Base-by-base conservation (phyloP, 2,888 invertebrate species). In the Galerucella calmariensis region DNA sequence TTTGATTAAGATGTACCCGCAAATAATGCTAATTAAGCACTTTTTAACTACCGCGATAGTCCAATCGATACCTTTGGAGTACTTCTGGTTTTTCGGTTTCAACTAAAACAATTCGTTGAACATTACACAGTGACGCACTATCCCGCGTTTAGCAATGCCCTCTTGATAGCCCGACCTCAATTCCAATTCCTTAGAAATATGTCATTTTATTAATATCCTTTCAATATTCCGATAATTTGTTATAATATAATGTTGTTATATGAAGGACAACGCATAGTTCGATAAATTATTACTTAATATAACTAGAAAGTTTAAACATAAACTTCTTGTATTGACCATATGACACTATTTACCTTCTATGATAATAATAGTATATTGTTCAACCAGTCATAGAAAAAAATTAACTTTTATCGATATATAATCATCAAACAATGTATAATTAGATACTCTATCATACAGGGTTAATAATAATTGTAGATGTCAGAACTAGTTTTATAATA, bases 301-400 rank as follows among this genome's bases (percentile, higher is more conserved):
- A 10, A 16, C 20, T 56, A 56, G 56, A 56, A 56, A 56, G 56
- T 56, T 20, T 56, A 16, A 56, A 56, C 16, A 56, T 56, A 56
- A 20, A 56, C 56, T 20, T 16, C 56, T 56, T 3, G 9, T 56
- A 56, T 56, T 56, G 20, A 56, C 56, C 56, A 56, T 56, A 16
- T 56, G 56, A 20, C 56, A 20, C 10, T 16, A 10, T 16, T 56
- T 56, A 56, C 10, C 11, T 9, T 3, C 20, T 16, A 56, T 5
- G 20, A 56, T 20, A 56, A 10, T 20, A 48, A 48, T 27, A 27
- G 27, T 27, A 27, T 27, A 27, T 27, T 27, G 27, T 27, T 20
- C 20, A 20, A 20, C 20, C 20, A 20, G 20, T 20, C 20, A 1
- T 20, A 20, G 20, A 20, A 20, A 20, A 20, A 20, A 46, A 46